A percentile compares a stretch with the other conserved stretches of the same genome.
Evolutionary conservation across 2,888 invertebrate genomes (phyloP).

Genomic region (Aquatica leii): DNA sequence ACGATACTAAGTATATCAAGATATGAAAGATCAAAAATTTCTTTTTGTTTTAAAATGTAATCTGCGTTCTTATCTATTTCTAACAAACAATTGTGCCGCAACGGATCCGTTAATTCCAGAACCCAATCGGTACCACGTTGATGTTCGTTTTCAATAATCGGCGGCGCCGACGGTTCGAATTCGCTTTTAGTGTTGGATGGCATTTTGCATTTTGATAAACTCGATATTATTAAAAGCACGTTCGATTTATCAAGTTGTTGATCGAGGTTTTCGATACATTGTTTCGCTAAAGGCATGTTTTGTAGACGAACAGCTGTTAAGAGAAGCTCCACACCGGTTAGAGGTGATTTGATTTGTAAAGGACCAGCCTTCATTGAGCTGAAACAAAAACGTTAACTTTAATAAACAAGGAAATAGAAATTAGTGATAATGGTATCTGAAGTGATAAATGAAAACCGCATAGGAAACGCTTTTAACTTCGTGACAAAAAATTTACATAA

Average conservation of each 20-base stretch:
- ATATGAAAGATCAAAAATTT: constrained; percentile 70
- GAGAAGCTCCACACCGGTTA: constrained; percentile 73
- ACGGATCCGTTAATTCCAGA: constrained; percentile 65
- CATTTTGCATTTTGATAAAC: constrained; percentile 58
- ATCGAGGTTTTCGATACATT: constrained; percentile 73
- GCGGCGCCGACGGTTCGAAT: constrained; percentile 57
- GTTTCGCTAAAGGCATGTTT: constrained; percentile 72
- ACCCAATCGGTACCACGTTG: constrained; percentile 55
- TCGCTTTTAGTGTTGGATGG: constrained; percentile 50
- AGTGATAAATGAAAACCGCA: too few species aligned
- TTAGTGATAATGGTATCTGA: too few species aligned
- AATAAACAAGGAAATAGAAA: too few species aligned
- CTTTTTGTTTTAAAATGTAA: constrained; percentile 64
- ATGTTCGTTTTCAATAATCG: constrained; percentile 53
- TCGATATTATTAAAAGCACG: constrained; percentile 71
- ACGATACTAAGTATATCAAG: constrained; percentile 72
- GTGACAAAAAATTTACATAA: too few species aligned
- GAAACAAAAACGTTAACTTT: constrained; percentile 41
- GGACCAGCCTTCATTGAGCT: constrained; percentile 56
- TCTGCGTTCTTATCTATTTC: constrained; percentile 68
- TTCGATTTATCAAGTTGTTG: constrained; percentile 70
- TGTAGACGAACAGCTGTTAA: constrained; percentile 79
- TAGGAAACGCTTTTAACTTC: too few species aligned
- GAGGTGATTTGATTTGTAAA: constrained; percentile 52
- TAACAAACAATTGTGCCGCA: constrained; percentile 73